Evolutionary conservation across 2,888 invertebrate species (phyloP), one percentile per base, ranked within the genome.

Genomic region (Theristus sp.): DNA sequence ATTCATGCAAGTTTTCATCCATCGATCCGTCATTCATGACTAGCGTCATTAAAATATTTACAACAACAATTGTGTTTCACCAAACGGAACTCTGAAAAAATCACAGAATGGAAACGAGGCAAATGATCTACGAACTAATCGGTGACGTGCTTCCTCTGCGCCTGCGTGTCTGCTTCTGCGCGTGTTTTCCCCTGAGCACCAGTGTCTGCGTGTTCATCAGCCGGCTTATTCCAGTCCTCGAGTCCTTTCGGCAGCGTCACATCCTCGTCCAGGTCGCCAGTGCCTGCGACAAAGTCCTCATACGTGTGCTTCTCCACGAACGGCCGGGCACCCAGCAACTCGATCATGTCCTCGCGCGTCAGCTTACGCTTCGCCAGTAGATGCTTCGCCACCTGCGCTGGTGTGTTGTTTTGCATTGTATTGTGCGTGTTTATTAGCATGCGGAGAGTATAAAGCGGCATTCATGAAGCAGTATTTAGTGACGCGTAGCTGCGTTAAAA

Each of bases 261-360:
- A 70, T 98, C 89, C 76, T 99, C 98, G 65, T 98, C 98, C 69
- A 96, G 83, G 0, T 94, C 94, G 1, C 96, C 96, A n/a, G 68
- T 68, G 1, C 91, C 93, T 76, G 91, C 94, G 0, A 99, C 98
- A 76, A 99, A 98, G 73, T 99, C 89, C 76, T 99, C 98, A 71
- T 99, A 99, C 17, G 96, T 96, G 22, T 94, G 93, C 79, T 96
- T 96, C 76, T 99, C 98, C 20, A 86, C 86, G 82, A 98, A 99
- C 0, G 98, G 98, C 67, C 98, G 80, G 29, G 83, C 81, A 0
- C 98, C 98, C 56, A 98, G 79, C 46, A 99, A 78, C 75, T 94
- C 93, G 64, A 96, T 87, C 91, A 99, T 91, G 73, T 98, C 98
- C 56, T 93, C 89, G 64, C 96, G 83, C 71, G 87, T 88, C 58